Evolutionary conservation across 2,888 invertebrate species (phyloP), one percentile per base, ranked within the genome.

Genomic region (Papilio gigon): DNA sequence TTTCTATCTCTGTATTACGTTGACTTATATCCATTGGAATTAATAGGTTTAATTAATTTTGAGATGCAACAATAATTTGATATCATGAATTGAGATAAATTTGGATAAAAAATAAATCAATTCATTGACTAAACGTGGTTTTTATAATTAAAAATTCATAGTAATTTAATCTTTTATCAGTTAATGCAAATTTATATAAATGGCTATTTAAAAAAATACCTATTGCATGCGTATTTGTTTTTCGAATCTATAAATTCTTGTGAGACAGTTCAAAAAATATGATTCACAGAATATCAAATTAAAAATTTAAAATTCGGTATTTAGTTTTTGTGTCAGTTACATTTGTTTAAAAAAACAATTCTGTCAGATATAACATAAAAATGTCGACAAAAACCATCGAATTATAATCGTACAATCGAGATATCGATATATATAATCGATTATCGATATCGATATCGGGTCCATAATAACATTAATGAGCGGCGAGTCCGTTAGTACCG

Each of bases 401-500:
- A 3, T n/a, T 53, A 53, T 53, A 53, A 25, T 37, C 20, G 56
- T 14, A 25, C 44, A 59, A 33, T 44, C 50, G 50, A 61, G n/a
- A 50, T 25, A 67, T 67, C 58, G 44, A 33, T 44, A 60, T 66
- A 47, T 66, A 22, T 25, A 59, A 60, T 47, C 50, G 42, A 59
- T 72, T 67, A 50, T 67, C 22, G 37, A 60, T n/a, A 25, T 37
- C 47, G 42, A 59, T 72, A 71, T 64, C 9, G n/a, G 37, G 40
- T 33, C 60, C 40, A 61, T 20, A 65, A 67, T 53, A 65, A 40
- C 58, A 65, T 68, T 71, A 65, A 68, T 68, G 68, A 63, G 65
- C 53, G 22, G n/a, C 42, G 27, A 56, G 20, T 68, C 71, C 70
- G 70, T 73, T 70, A 72, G 71, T 72, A 71, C 70, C 58, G 60